Evolutionary conservation across 1,140 invertebrate species (phyloP).

Genomic region (Brachionus manjavacas): DNA sequence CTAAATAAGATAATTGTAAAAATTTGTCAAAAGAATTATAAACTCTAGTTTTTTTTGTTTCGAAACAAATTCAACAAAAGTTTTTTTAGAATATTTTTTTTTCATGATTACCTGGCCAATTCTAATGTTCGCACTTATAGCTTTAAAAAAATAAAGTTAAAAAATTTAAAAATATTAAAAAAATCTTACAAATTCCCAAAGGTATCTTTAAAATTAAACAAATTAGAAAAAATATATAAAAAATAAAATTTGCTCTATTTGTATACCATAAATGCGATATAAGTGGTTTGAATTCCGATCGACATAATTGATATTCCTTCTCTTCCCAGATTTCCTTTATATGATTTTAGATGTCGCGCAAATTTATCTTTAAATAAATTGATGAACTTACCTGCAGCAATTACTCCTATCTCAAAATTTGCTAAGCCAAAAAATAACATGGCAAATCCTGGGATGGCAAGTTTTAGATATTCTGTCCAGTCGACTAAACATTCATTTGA

Average conservation of each 20-base stretch:
- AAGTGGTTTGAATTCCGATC: constrained; percentile 19
- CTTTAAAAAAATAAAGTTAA: neutral
- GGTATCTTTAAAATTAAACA: neutral
- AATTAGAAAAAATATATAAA: neutral
- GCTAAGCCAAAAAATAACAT: constrained; percentile 10
- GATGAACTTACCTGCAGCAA: neutral
- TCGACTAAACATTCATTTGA: neutral
- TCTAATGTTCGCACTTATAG: constrained; percentile 26
- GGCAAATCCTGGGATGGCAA: constrained; percentile 35
- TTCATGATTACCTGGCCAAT: constrained; percentile 10
- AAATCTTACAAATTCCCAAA: neutral
- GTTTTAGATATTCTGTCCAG: constrained; percentile 26
- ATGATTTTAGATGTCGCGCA: neutral
- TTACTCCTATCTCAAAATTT: constrained; percentile 30
- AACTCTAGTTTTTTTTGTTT: neutral
- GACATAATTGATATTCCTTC: constrained; percentile 30
- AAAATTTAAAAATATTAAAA: neutral
- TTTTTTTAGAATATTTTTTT: neutral
- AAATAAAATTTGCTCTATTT: neutral
- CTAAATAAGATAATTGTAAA: neutral
- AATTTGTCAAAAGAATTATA: neutral
- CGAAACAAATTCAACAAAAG: neutral
- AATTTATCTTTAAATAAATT: neutral
- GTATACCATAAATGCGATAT: constrained; percentile 26
- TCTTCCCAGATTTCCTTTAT: constrained; percentile 21